Evolutionary conservation across 2,888 invertebrate species (phyloP).

Genomic region (Brassicogethes aeneus): DNA sequence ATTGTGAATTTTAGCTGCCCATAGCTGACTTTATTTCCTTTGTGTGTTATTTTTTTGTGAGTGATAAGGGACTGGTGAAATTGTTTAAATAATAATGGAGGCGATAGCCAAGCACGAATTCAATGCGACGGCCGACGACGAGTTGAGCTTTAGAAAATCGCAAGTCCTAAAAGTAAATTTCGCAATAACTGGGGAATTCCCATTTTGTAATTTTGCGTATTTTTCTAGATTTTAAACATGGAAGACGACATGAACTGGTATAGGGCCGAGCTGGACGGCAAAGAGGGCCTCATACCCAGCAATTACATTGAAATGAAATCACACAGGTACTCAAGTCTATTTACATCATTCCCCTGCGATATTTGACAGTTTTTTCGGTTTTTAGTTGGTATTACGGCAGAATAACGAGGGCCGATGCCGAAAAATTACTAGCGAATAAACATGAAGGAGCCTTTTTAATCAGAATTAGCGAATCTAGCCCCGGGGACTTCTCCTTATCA

Average conservation of each 20-base stretch:
- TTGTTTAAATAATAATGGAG: slow-evolving; percentile 64
- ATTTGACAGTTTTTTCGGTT: no score
- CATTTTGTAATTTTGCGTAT: no score
- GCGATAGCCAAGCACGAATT: slow-evolving; percentile 99
- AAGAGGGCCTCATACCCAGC: slow-evolving; percentile 96
- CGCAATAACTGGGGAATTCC: no score
- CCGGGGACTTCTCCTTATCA: slow-evolving; percentile 98
- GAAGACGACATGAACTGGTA: slow-evolving; percentile 99
- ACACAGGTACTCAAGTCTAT: slow-evolving; percentile 89
- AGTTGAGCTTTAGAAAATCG: slow-evolving; percentile 94
- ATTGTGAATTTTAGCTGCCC: neutral
- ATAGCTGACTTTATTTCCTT: neutral
- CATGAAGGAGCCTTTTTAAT: slow-evolving; percentile 98
- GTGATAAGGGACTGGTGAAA: slow-evolving; percentile 10
- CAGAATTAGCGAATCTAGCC: slow-evolving; percentile 97
- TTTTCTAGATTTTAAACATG: slow-evolving; percentile 91
- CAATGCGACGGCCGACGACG: slow-evolving; percentile 97
- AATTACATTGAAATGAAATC: slow-evolving; percentile 99
- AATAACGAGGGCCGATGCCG: slow-evolving; percentile 95
- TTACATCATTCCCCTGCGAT: no score
- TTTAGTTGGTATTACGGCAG: slow-evolving; percentile 96
- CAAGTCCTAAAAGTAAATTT: slow-evolving; percentile 86
- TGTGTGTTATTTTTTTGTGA: slow-evolving; percentile 6
- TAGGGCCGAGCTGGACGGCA: slow-evolving; percentile 94
- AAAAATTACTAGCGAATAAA: slow-evolving; percentile 88